Conservation (phyloP, 2,888 invertebrate species). For the Polydrusus tereticollis region DNA sequence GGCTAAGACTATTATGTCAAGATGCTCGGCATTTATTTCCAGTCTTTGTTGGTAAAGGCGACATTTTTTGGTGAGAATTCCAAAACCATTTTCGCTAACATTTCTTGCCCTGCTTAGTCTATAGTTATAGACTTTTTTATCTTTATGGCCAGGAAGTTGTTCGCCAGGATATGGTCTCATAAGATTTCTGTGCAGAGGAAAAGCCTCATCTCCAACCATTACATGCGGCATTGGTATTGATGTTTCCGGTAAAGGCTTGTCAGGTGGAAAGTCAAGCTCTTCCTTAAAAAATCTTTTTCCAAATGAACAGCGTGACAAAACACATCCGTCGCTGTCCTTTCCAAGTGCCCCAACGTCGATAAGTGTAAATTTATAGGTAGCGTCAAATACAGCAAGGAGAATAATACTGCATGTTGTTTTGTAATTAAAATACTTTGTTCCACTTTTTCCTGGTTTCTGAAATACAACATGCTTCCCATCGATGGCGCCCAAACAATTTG, state of each 20-base stretch:
- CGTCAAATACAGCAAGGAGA: slow-evolving; percentile 13
- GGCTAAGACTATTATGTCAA: slow-evolving; percentile 26
- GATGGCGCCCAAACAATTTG: slow-evolving; percentile 17
- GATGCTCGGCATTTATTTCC: slow-evolving; percentile 23
- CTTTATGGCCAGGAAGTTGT: slow-evolving; percentile 7
- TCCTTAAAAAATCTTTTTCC: slow-evolving; percentile 18
- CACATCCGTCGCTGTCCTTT: slow-evolving; percentile 28
- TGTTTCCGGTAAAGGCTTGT: slow-evolving; percentile 15
- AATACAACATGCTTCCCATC: slow-evolving; percentile 22
- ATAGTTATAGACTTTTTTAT: no score
- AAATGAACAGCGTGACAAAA: slow-evolving; percentile 15
- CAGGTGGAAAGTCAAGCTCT: slow-evolving; percentile 6
- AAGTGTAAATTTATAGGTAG: slow-evolving; percentile 12
- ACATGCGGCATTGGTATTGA: slow-evolving; percentile 11
- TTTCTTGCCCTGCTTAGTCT: slow-evolving; percentile 27
- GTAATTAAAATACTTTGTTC: slow-evolving; percentile 8
- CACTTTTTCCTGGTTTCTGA: slow-evolving; percentile 19
- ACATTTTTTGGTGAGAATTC: slow-evolving; percentile 25
- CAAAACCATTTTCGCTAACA: slow-evolving; percentile 17
- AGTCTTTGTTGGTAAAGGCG: slow-evolving; percentile 17
- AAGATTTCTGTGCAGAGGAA: slow-evolving; percentile 11
- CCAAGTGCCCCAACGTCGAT: slow-evolving; percentile 16
- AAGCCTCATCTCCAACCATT: no score
- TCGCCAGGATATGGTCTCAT: slow-evolving; percentile 38
- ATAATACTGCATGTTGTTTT: slow-evolving; percentile 15